Evolutionary conservation across 2,113 vertebrate species (phyloP).

Genomic region (Phylloscopus trochiloides): DNA sequence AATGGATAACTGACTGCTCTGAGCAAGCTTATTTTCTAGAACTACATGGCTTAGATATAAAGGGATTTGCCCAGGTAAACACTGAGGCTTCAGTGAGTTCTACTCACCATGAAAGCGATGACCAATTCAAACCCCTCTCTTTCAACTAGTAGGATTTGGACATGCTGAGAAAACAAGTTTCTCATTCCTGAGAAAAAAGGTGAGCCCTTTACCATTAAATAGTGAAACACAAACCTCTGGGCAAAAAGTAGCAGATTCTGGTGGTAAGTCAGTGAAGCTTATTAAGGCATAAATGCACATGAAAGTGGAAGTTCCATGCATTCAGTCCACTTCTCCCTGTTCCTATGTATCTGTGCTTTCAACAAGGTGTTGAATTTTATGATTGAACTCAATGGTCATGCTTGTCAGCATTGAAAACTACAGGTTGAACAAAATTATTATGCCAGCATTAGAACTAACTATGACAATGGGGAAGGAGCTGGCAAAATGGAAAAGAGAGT

Average conservation of each 20-base stretch:
- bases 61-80: conserved; percentile 4
- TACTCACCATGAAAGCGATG: neutral
- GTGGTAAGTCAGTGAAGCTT: neutral
- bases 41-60: conserved; percentile 44
- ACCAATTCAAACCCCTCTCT: neutral
- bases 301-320: neutral
- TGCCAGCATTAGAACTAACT: neutral
- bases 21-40: conserved; percentile 14
- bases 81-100: neutral
- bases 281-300: conserved; percentile 41
- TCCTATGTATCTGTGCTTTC: neutral
- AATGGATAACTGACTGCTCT: neutral
- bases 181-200: conserved; percentile 34
- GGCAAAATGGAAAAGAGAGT: neutral
- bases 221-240: conserved; percentile 26
- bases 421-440: neutral
- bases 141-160: neutral
- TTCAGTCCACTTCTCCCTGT: neutral
- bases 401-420: neutral
- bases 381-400: neutral
- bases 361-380: neutral
- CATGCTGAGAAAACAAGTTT: conserved; percentile 24
- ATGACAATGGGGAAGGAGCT: neutral
- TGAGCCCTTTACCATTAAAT: conserved; percentile 16
- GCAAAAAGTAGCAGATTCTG: neutral